Evolutionary conservation across 2,888 invertebrate species (phyloP), one percentile per base, ranked within the genome.

Genomic region (Copidosoma aretas): DNA sequence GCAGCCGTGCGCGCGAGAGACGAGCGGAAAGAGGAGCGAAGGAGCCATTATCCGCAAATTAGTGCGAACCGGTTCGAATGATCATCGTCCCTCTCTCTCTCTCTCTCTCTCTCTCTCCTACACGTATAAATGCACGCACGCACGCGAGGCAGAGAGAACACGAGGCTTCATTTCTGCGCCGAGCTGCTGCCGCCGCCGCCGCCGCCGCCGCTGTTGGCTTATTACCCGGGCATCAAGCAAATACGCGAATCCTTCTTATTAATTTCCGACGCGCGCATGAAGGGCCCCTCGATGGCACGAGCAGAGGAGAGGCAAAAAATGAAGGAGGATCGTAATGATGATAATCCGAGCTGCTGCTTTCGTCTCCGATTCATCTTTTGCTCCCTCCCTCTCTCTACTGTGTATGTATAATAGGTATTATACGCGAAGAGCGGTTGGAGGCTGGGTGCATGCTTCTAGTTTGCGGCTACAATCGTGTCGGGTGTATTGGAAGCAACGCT

Each of bases 21-120:
- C 12, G 43, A 12, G 12, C 12, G 12, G 17, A 46, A 46, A 17
- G 43, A 46, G 43, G 43, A 15, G 15, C 43, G 63, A 71, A 68
- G 68, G 71, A 67, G 72, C 69, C 72, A 72, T 72, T 72, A 72
- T 70, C 72, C 64, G 72, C 70, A 72, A 72, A 72, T 72, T 72
- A 72, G 72, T 70, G 68, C 65, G 70, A 72, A 72, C 72, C 72
- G 72, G 72, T 72, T 72, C 70, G 72, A 69, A 69, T 71, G 61
- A 69, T 71, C 71, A 71, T 68, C 66, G 60, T 62, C 53, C 43
- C 56, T n/a, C 14, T 12, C 61, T 61, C n/a, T 60, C 49, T 21
- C 19, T 19, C 41, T 43, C 22, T 51, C 49, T 49, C 25, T 21
- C 22, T 46, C 58, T 59, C n/a, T 52, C 59, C 12, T 1, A 8